phyloP scores from a whole-genome alignment of 2,888 invertebrate genomes.

The Ennomos fuscantarius region DNA sequence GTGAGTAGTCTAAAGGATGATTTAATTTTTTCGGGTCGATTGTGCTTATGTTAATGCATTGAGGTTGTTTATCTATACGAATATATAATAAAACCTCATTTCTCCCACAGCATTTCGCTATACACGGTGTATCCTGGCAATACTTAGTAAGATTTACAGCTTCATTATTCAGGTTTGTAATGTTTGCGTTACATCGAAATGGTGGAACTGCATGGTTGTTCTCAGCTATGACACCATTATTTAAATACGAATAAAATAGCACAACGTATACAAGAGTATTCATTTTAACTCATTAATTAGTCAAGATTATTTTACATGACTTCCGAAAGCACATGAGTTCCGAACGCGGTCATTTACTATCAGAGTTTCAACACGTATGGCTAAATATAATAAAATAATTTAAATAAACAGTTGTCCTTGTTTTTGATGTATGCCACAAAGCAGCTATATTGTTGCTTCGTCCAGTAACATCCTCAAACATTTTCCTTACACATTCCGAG shows the following conservation, averaged over 20 bases:
- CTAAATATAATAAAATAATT: too few relatives aligned
- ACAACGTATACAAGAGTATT: background rate
- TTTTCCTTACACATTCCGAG: too few relatives aligned
- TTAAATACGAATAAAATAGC: background rate
- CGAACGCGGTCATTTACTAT: too few relatives aligned
- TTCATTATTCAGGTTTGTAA: background rate
- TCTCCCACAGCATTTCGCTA: slow-evolving; percentile 28
- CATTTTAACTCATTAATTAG: background rate
- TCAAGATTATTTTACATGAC: too few relatives aligned
- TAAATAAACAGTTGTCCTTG: too few relatives aligned
- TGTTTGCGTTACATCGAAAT: background rate
- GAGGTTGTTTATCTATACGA: background rate
- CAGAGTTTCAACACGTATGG: too few relatives aligned
- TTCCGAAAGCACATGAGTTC: too few relatives aligned
- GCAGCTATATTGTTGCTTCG: too few relatives aligned
- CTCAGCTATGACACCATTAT: background rate
- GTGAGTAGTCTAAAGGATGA: too few relatives aligned
- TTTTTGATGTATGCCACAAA: too few relatives aligned
- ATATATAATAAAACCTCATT: slow-evolving; percentile 12
- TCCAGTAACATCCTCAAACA: too few relatives aligned
- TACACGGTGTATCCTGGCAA: slow-evolving; percentile 13
- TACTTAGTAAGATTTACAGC: background rate
- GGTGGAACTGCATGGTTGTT: background rate
- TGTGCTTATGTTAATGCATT: background rate
- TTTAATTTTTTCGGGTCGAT: background rate